Evolutionary conservation across 2,888 invertebrate genomes (phyloP), one percentile per base, ranked within the genome.

Genomic region (Tillus elongatus): DNA sequence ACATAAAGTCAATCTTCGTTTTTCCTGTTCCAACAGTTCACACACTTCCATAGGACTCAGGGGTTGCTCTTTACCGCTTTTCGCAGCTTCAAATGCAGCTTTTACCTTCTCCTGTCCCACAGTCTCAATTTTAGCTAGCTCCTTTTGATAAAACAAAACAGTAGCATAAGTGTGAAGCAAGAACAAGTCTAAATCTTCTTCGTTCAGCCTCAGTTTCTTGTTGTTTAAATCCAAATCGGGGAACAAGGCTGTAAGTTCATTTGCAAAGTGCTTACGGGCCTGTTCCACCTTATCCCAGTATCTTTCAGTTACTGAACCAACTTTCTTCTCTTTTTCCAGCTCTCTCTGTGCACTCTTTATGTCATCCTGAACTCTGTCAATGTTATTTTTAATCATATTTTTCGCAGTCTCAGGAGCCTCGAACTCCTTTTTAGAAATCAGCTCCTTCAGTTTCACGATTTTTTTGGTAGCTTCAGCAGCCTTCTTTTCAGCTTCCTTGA

Each of bases 211-310:
- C 29, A 77, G 53, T 49, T 76, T 71, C 55, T 76, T 79, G n/a
- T 78, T 75, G 4, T 74, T 62, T 27, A 85, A 63, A 57, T 82
- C 78, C 1, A 84, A 69, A 33, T 75, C 74, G 1, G 88, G 87
- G 52, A 85, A 79, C 28, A 89, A 68, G 35, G 79, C 76, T 56
- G 76, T 72, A 26, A 82, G 67, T 61, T 81, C 79, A 40, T 79
- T 73, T 12, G 73, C 65, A 42, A 79, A 78, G 49, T 73, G 70
- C 47, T 71, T 71, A 2, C 78, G 68, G 1, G 78, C 75, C 19
- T 67, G 59, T 46, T 74, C 71, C 53, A 87, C 86, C 67, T 86
- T 79, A 35, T 78, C 79, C 81, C 89, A 88, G 57, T 87, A 92
- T 53, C 77, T 81, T 44, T 87, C 82, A 11, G 83, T 75, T 1